Conservation (phyloP, 2,797 vertebrate genomes). For the Salarias fasciatus region DNA sequence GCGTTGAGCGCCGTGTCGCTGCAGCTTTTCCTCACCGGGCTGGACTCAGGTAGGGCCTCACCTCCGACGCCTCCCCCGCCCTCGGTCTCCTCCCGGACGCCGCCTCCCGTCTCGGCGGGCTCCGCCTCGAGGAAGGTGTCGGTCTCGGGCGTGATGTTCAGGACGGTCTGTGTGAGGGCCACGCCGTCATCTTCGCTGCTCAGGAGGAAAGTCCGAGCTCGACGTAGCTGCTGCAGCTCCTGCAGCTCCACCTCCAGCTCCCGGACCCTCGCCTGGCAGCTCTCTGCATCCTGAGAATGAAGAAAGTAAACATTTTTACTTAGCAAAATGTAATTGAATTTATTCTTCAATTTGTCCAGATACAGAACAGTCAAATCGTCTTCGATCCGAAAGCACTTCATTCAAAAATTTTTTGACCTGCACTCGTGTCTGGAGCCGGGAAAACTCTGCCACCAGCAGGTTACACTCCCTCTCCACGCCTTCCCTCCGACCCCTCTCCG, state of each 20-base stretch:
- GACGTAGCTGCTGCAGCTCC: conserved; percentile 96
- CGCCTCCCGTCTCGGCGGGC: conserved; percentile 60
- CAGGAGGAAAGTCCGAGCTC: conserved; percentile 88
- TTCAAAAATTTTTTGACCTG: conserved; percentile 51
- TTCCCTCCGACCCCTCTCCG: conserved; percentile 91
- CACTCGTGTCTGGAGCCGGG: conserved; percentile 86
- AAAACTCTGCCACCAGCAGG: conserved; percentile 89
- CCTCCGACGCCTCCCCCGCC: conserved; percentile 64
- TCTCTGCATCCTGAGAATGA: conserved; percentile 88
- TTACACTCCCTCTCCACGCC: conserved; percentile 90
- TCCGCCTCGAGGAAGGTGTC: conserved; percentile 89
- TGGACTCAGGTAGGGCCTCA: conserved; percentile 70
- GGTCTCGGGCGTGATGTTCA: conserved; percentile 91
- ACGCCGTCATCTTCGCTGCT: conserved; percentile 90
- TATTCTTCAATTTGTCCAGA: too few relatives aligned
- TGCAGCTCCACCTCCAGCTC: conserved; percentile 95
- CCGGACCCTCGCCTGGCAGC: conserved; percentile 91
- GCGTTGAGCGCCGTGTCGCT: conserved; percentile 96
- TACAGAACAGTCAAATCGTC: too few relatives aligned
- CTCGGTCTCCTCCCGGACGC: conserved; percentile 63
- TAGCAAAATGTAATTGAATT: too few relatives aligned
- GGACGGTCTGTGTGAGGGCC: conserved; percentile 87
- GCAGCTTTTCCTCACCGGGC: conserved; percentile 93
- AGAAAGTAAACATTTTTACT: too few relatives aligned
- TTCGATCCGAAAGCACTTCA: too few relatives aligned